phyloP scores from a whole-genome alignment of 35 echinoderm and acorn worm species.

The Stichopus chloronotus region DNA sequence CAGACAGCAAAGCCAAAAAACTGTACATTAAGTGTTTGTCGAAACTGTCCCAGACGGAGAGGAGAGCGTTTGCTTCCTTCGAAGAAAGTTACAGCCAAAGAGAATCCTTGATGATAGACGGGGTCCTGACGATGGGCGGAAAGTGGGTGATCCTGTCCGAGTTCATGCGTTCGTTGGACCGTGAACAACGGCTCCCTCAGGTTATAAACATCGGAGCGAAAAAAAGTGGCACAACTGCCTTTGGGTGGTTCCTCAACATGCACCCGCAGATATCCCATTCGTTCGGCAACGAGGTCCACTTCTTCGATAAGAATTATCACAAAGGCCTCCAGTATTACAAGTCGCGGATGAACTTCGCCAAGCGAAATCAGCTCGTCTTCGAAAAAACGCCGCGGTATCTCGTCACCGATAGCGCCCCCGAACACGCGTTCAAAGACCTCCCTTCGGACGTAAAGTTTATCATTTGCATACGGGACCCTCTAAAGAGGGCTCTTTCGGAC shows the following conservation, averaged over 20 bases:
- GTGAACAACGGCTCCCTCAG: conserved; percentile 59
- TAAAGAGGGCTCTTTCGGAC: conserved; percentile 63
- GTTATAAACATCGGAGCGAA: conserved; percentile 68
- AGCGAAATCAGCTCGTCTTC: conserved; percentile 38
- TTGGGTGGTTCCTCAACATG: conserved; percentile 55
- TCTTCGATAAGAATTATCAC: conserved; percentile 57
- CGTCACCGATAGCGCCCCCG: conserved; percentile 55
- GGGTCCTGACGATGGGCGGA: background rate
- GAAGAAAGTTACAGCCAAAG: background rate
- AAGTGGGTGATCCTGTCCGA: conserved; percentile 46
- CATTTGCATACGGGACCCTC: conserved; percentile 63
- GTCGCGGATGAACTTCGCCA: conserved; percentile 60
- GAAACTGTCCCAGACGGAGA: background rate
- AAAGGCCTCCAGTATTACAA: conserved; percentile 66
- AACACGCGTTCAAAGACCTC: conserved; percentile 2
- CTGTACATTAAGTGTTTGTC: conserved; percentile 29
- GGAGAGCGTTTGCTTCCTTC: background rate
- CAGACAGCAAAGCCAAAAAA: conserved; percentile 11
- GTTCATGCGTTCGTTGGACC: conserved; percentile 19
- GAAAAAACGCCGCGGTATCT: conserved; percentile 71
- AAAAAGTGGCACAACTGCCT: conserved; percentile 68
- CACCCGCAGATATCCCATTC: conserved; percentile 63
- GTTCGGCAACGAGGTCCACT: conserved; percentile 70
- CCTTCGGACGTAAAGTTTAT: conserved; percentile 59
- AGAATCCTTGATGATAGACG: background rate